A percentile compares a stretch with the other conserved stretches of the same genome.
Conservation (phyloP, 2,797 vertebrate species). For the Diglossa cyanea region DNA sequence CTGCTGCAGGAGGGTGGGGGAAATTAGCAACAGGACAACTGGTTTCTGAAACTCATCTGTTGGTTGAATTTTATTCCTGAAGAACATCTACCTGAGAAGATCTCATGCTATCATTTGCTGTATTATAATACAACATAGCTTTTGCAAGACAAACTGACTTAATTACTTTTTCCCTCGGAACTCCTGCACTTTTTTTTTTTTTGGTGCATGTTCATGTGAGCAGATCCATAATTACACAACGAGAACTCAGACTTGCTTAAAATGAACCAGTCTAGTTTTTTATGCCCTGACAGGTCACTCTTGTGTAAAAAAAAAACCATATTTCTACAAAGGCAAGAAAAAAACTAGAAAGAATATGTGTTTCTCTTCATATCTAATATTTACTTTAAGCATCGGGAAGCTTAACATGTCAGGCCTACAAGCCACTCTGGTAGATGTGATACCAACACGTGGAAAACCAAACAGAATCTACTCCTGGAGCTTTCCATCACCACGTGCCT, state of each 20-base stretch:
- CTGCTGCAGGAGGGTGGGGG: neutral
- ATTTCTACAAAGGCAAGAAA: neutral
- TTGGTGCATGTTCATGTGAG: neutral
- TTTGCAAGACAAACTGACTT: conserved; percentile 8
- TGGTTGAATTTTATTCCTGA: neutral
- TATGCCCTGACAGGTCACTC: neutral
- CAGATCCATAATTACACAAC: conserved; percentile 10
- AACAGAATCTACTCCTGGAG: neutral
- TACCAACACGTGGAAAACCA: neutral
- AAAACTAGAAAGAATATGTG: neutral
- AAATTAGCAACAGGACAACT: neutral
- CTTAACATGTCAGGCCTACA: neutral
- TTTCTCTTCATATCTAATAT: neutral
- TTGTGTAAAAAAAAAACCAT: neutral
- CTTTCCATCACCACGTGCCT: neutral
- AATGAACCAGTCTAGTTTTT: neutral
- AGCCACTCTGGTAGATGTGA: neutral
- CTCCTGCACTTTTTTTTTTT: neutral
- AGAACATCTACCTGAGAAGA: neutral
- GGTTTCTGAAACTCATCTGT: neutral
- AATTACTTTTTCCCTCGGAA: neutral
- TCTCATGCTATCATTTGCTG: neutral
- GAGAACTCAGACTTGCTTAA: conserved; percentile 8
- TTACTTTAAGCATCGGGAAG: neutral
- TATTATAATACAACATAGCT: neutral